Evolutionary conservation across 2,797 vertebrate genomes (phyloP).

Genomic region (Loriculus beryllinus): DNA sequence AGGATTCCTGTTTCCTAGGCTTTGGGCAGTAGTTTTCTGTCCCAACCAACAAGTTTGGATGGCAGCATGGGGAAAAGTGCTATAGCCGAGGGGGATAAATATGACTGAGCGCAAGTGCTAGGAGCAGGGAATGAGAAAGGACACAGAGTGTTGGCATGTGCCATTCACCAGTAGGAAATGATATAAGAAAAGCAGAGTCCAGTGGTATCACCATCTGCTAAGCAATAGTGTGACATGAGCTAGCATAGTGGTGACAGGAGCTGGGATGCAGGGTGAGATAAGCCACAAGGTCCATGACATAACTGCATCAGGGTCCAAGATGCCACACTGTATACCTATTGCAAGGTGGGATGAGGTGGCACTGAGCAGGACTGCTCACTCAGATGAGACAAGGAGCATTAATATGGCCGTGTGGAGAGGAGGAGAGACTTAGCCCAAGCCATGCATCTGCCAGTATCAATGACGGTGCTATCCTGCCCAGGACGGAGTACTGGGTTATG

Average conservation of each 20-base stretch:
- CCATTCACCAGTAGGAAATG: accelerated
- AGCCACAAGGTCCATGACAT: not conserved
- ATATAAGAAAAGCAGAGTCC: not conserved
- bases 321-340: accelerated
- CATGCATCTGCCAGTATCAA: not conserved
- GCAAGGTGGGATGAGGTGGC: not conserved
- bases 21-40: not conserved
- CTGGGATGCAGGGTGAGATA: not conserved
- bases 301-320: not conserved
- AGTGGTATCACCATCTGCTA: accelerated
- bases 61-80: not conserved
- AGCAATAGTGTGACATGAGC: not conserved
- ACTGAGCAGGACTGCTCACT: not conserved
- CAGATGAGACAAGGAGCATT: accelerated
- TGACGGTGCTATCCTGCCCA: not conserved
- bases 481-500: accelerated
- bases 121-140: not conserved
- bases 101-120: not conserved
- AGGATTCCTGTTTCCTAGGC: not conserved
- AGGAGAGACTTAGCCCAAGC: not conserved
- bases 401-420: accelerated
- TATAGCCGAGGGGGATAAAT: not conserved
- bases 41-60: not conserved
- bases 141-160: not conserved
- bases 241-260: not conserved